Conservation (phyloP, 92 coral and sea anemone genomes). For the Actinostola sp. region DNA sequence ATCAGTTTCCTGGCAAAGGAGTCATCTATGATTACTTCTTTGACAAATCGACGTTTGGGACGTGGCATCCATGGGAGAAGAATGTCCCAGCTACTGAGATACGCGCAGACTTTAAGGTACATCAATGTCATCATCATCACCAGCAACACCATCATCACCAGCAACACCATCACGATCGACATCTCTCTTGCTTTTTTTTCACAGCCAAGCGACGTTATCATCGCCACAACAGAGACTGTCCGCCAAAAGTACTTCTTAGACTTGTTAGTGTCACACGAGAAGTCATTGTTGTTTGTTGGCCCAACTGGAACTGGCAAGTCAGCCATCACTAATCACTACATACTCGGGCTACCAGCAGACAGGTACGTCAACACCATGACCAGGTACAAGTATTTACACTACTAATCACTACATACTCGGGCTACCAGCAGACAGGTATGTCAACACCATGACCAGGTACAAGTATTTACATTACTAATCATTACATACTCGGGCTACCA, state of each 20-base stretch:
- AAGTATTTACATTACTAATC: constrained; percentile 26
- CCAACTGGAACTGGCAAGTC: constrained; percentile 98
- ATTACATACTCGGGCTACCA: constrained; percentile 74
- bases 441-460: not conserved
- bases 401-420: constrained; percentile 75
- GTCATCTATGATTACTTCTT: constrained; percentile 92
- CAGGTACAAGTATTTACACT: not conserved
- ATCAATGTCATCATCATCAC: too few species aligned
- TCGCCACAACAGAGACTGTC: constrained; percentile 96
- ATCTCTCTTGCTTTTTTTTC: not conserved
- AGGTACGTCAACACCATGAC: constrained; percentile 38
- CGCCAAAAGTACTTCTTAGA: constrained; percentile 96
- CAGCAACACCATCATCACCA: too few species aligned
- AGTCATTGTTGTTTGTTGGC: constrained; percentile 88
- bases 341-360: constrained; percentile 74
- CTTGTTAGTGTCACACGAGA: constrained; percentile 75
- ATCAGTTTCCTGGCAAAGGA: constrained; percentile 94
- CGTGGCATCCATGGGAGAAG: constrained; percentile 99
- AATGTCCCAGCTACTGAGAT: constrained; percentile 78
- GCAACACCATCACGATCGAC: not conserved
- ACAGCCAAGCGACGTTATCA: constrained; percentile 92
- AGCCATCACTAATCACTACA: constrained; percentile 86
- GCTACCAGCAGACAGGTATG: constrained; percentile 74
- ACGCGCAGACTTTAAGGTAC: constrained; percentile 83
- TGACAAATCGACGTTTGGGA: constrained; percentile 94